A percentile compares a stretch with the other conserved stretches of the same genome.
Conservation (phyloP, 2,797 vertebrate genomes). For the Rhabdophis nuchalis region DNA sequence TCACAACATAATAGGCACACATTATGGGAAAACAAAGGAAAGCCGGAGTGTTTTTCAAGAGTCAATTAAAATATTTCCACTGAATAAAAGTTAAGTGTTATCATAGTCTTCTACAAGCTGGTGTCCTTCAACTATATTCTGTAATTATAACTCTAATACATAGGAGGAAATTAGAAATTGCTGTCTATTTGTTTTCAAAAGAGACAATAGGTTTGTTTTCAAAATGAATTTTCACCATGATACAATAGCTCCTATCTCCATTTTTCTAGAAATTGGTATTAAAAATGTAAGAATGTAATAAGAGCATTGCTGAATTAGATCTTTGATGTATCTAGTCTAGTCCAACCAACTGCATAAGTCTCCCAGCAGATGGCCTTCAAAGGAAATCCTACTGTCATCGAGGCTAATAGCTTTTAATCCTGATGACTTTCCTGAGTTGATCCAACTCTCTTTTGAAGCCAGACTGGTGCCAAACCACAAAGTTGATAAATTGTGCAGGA, state of each 20-base stretch:
- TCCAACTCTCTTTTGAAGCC: neutral
- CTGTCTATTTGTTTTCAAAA: neutral
- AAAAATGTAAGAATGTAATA: neutral
- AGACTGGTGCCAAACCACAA: neutral
- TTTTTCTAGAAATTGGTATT: neutral
- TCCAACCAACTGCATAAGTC: neutral
- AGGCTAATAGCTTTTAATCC: neutral
- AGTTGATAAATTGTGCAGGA: neutral
- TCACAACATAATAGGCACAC: neutral
- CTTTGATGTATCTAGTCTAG: neutral
- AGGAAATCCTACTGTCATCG: neutral
- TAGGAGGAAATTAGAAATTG: neutral
- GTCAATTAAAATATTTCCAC: neutral
- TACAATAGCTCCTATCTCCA: neutral
- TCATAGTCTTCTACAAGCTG: neutral
- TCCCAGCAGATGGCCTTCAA: neutral
- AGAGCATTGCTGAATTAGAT: neutral
- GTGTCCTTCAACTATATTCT: neutral
- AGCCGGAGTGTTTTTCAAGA: neutral
- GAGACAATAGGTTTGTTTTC: neutral
- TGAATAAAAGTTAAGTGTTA: neutral
- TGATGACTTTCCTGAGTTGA: neutral
- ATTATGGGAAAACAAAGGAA: neutral
- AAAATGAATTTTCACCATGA: neutral
- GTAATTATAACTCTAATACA: neutral